Conservation (phyloP, 2,888 invertebrate species). For the Monochamus alternatus region DNA sequence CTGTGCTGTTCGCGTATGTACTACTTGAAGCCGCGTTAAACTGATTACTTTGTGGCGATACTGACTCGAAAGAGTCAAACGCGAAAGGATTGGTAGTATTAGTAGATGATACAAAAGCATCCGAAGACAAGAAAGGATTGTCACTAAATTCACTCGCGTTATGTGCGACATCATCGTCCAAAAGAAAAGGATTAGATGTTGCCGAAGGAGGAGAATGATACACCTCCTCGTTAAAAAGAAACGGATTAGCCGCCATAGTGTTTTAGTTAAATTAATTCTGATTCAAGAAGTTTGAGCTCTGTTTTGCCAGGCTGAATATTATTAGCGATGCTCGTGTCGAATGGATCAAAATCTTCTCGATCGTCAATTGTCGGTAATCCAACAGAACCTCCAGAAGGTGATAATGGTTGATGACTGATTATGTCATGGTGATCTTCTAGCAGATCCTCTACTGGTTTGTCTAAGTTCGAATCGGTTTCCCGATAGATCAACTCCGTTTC, state of each 20-base stretch:
- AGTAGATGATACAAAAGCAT: slow-evolving; percentile 40
- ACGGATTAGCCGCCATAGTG: slow-evolving; percentile 80
- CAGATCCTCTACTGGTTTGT: slow-evolving; percentile 57
- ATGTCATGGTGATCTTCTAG: slow-evolving; percentile 62
- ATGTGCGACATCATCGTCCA: slow-evolving; percentile 70
- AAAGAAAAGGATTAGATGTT: slow-evolving; percentile 81
- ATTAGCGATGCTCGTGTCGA: slow-evolving; percentile 87
- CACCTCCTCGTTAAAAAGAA: slow-evolving; percentile 82
- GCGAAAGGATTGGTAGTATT: slow-evolving; percentile 79
- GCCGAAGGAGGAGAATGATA: slow-evolving; percentile 73
- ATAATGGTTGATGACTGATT: slow-evolving; percentile 67
- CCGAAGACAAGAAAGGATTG: slow-evolving; percentile 81
- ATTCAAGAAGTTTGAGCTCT: slow-evolving; percentile 85
- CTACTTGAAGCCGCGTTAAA: slow-evolving; percentile 7
- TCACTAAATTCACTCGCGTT: slow-evolving; percentile 68
- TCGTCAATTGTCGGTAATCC: slow-evolving; percentile 69
- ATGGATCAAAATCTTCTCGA: slow-evolving; percentile 81
- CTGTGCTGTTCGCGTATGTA: slow-evolving; percentile 16
- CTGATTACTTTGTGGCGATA: slow-evolving; percentile 56
- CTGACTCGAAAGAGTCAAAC: slow-evolving; percentile 69
- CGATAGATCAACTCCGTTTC: slow-evolving; percentile 82
- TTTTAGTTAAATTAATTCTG: slow-evolving; percentile 74
- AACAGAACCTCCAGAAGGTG: slow-evolving; percentile 62
- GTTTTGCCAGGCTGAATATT: slow-evolving; percentile 84
- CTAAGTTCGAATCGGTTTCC: slow-evolving; percentile 43